Evolutionary conservation across 2,797 vertebrate species (phyloP), one percentile per base, ranked within the genome.

Genomic region (Micrastur ruficollis): DNA sequence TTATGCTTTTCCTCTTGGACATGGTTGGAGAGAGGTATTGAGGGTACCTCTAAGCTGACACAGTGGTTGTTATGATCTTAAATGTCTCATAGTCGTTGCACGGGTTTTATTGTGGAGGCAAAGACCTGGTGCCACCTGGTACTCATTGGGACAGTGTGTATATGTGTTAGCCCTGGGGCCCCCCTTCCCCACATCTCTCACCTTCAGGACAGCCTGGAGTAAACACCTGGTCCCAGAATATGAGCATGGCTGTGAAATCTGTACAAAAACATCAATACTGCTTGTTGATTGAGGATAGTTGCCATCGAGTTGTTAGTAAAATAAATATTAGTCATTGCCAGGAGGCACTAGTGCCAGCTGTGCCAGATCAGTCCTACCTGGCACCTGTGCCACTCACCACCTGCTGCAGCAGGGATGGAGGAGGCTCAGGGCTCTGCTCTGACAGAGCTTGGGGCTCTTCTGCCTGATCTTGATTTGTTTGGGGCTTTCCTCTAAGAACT

Each of bases 361-460:
- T 26, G 82, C 44, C 79, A 38, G 73, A 25, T 36, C 5, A 13
- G 11, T 56, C 36, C 72, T 14, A 5, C n/a, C 36, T 6, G 49
- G 17, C 44, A 14, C 0, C 0, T 4, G 70, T 5, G n/a, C 40
- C 2, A 0, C 80, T 42, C 1, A 0, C 68, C 0, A 0, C 23
- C 74, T 75, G 82, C 82, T 38, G 88, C 5, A 0, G n/a, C 1
- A 3, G 71, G 44, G 8, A 23, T 32, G 75, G 67, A 52, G 55
- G 23, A 20, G 44, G 61, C 58, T 52, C 52, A 5, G 21, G 36
- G 61, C 58, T 42, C 55, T 4, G 27, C 42, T 59, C 31, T 38
- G 8, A 0, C n/a, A 59, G 34, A 32, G 32, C 15, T 53, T 75
- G 58, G 8, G 18, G 40, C 56, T 81, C 38, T 81, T 59, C 55